Conservation (phyloP, 2,113 vertebrate genomes). For the Pionites leucogaster region DNA sequence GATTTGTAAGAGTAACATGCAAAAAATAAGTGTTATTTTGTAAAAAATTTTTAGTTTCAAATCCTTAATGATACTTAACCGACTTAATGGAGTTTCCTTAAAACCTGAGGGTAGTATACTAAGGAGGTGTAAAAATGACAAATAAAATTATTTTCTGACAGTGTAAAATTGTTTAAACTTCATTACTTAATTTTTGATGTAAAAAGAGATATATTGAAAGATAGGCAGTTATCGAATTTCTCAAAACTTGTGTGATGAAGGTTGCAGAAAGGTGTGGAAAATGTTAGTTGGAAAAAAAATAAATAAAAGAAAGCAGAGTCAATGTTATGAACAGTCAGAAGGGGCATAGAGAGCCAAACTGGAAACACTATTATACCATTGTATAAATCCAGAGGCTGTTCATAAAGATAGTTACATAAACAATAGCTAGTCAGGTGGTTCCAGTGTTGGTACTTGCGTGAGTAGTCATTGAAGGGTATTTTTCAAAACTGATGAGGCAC, state of each 20-base stretch:
- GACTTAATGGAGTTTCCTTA: neutral
- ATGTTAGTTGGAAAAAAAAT: neutral
- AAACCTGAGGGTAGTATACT: neutral
- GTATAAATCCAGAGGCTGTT: neutral
- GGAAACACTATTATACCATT: neutral
- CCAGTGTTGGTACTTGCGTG: neutral
- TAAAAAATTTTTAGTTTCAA: neutral
- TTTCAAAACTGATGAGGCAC: neutral
- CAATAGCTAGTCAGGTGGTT: neutral
- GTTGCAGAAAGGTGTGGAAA: neutral
- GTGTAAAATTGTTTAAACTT: neutral
- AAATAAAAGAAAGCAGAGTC: neutral
- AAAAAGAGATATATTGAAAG: neutral
- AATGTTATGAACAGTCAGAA: neutral
- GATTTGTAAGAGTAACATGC: neutral
- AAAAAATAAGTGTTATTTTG: neutral
- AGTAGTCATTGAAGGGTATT: neutral
- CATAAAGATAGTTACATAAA: neutral
- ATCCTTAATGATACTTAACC: neutral
- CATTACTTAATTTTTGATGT: neutral
- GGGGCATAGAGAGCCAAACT: neutral
- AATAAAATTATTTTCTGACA: neutral
- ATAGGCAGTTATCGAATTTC: neutral
- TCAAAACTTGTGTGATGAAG: neutral
- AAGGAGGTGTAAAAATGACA: neutral